A percentile compares a stretch with the other conserved stretches of the same genome.
Evolutionary conservation across 1,140 invertebrate genomes (phyloP).

Genomic region (Mizuhopecten yessoensis): DNA sequence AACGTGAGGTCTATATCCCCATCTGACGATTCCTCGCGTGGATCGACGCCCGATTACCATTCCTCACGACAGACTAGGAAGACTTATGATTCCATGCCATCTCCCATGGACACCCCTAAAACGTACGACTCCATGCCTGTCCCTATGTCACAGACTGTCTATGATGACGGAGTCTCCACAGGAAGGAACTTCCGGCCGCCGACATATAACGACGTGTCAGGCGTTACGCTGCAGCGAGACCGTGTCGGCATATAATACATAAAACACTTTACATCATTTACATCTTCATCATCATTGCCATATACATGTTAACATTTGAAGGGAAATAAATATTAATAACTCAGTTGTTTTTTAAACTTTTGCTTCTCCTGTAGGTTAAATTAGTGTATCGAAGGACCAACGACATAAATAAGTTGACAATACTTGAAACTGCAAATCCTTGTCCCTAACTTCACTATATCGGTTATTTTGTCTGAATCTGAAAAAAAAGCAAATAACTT

Average conservation of each 20-base stretch:
- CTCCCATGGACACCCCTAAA: neutral
- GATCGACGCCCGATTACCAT: neutral
- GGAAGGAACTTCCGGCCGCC: constrained; percentile 1
- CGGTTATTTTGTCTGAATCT: too few species aligned
- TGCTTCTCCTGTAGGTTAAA: too few species aligned
- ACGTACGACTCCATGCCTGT: constrained; percentile 29
- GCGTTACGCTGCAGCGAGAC: neutral
- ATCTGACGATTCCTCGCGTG: neutral
- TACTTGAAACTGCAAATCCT: too few species aligned
- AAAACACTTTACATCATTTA: too few species aligned
- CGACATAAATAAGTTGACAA: too few species aligned
- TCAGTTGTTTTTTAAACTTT: too few species aligned
- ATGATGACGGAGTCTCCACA: neutral
- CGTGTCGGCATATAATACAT: neutral
- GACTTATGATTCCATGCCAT: constrained; percentile 31
- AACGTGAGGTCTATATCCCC: neutral
- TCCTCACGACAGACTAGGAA: neutral
- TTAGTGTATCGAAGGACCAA: too few species aligned
- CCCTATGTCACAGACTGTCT: neutral
- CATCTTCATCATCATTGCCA: neutral
- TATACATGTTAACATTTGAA: neutral
- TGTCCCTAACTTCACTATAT: too few species aligned
- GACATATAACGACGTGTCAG: neutral
- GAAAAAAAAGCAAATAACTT: too few species aligned
- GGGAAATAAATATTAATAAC: too few species aligned